A percentile compares a stretch with the other conserved stretches of the same genome.
phyloP scores from a whole-genome alignment of 2,113 vertebrate genomes.

The Dunckerocampus dactyliophorus region DNA sequence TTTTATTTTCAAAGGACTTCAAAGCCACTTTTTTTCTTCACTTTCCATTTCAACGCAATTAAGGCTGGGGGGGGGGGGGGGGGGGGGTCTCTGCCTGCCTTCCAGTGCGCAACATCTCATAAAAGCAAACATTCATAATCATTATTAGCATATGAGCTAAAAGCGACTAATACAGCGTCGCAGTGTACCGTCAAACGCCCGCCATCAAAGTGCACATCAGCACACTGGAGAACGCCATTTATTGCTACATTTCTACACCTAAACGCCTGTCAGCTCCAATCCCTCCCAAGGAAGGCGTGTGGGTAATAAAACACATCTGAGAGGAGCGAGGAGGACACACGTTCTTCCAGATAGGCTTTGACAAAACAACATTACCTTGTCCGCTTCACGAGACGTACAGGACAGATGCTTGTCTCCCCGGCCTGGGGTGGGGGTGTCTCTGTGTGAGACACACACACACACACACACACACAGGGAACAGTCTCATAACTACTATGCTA shows the following conservation, averaged over 20 bases:
- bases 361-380: slow-evolving; percentile 77
- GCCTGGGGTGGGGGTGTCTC: slow-evolving; percentile 15
- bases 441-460: slow-evolving; percentile 12
- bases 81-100: slow-evolving; percentile 31
- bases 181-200: slow-evolving; percentile 21
- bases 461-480: slow-evolving; percentile 4
- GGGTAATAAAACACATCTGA: slow-evolving; percentile 77
- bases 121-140: not conserved
- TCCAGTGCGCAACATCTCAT: slow-evolving; percentile 33
- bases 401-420: slow-evolving; percentile 51
- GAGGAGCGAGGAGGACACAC: slow-evolving; percentile 64
- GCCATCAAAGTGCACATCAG: slow-evolving; percentile 65
- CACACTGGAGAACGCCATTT: slow-evolving; percentile 69
- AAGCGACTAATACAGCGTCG: not conserved
- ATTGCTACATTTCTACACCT: slow-evolving; percentile 83
- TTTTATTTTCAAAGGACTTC: slow-evolving; percentile 72
- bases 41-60: slow-evolving; percentile 66
- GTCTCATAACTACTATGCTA: not conserved
- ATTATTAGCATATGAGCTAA: not conserved
- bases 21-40: slow-evolving; percentile 57
- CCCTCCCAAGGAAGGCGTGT: slow-evolving; percentile 72
- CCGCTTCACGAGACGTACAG: slow-evolving; percentile 56
- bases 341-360: slow-evolving; percentile 77
- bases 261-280: slow-evolving; percentile 85
- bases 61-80: slow-evolving; percentile 50